phyloP scores from a whole-genome alignment of 2,113 vertebrate species.

The Rhagologus leucostigma region DNA sequence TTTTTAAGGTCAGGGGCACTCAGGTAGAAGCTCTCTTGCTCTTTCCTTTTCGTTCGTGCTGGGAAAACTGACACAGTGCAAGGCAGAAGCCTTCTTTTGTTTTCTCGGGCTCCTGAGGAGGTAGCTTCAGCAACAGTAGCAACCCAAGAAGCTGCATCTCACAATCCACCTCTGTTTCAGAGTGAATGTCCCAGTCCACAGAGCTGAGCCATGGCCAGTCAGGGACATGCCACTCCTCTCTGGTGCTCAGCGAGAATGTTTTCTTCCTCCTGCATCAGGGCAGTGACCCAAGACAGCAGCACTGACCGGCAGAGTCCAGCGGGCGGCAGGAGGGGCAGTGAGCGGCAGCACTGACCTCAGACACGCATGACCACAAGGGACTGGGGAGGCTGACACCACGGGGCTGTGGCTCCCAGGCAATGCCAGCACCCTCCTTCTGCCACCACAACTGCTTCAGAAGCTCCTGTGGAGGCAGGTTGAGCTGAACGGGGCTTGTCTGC shows the following conservation, averaged over 20 bases:
- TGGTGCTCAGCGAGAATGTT: no score
- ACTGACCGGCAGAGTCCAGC: rapidly evolving
- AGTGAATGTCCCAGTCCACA: no score
- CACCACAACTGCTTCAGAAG: not conserved
- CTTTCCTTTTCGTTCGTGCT: not conserved
- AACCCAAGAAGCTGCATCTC: not conserved
- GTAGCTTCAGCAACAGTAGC: not conserved
- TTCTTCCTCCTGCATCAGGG: rapidly evolving
- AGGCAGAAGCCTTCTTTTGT: not conserved
- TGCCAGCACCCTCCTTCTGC: not conserved
- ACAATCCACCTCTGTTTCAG: not conserved
- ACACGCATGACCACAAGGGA: rapidly evolving
- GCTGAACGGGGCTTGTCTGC: not conserved
- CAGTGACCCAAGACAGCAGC: rapidly evolving
- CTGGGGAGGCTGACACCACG: rapidly evolving
- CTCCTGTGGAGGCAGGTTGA: rapidly evolving
- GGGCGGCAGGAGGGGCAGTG: not conserved
- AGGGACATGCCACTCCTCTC: not conserved
- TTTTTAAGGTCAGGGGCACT: rapidly evolving
- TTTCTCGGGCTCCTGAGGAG: not conserved
- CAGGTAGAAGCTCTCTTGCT: not conserved
- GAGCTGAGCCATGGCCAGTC: rapidly evolving
- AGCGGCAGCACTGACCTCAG: rapidly evolving
- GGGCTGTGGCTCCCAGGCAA: not conserved
- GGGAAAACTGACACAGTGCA: not conserved